A percentile compares a stretch with the other conserved stretches of the same genome.
These are phyloP conservation scores for Parnassius smintheus DNA, from an alignment of 2,888 invertebrate genomes.

Conservation along the genomic window DNA sequence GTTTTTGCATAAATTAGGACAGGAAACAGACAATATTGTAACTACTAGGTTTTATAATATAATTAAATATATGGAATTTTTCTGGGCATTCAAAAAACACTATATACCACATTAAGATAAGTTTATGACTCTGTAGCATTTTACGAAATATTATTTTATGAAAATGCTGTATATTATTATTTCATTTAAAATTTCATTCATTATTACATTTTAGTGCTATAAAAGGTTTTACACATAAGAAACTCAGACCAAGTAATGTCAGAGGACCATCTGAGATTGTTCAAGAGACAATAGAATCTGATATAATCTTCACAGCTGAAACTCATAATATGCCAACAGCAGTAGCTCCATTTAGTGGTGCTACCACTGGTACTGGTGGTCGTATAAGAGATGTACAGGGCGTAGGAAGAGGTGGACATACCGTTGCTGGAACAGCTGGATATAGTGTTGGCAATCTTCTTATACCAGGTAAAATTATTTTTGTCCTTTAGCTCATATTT, in stretches of 20 bases:
- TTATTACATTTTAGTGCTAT: conserved; percentile 86
- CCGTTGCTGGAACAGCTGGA: conserved; percentile 97
- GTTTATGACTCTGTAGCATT: too few relatives aligned
- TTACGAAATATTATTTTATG: too few relatives aligned
- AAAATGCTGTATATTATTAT: too few relatives aligned
- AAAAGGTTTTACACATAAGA: conserved; percentile 87
- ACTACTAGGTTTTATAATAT: too few relatives aligned
- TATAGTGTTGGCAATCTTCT: conserved; percentile 96
- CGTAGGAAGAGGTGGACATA: conserved; percentile 95
- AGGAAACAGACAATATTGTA: too few relatives aligned
- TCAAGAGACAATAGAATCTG: conserved; percentile 83
- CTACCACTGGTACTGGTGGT: conserved; percentile 98
- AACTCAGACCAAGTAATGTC: conserved; percentile 84
- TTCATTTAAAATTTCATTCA: too few relatives aligned
- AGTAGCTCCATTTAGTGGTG: conserved; percentile 98
- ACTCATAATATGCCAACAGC: conserved; percentile 99
- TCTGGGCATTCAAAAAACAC: too few relatives aligned
- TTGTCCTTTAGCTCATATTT: not conserved
- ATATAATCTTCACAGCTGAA: conserved; percentile 98
- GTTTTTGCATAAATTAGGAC: too few relatives aligned
- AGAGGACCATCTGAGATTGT: conserved; percentile 83
- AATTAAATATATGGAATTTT: too few relatives aligned
- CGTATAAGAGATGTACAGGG: conserved; percentile 97
- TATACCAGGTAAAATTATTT: conserved; percentile 85
- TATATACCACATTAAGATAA: too few relatives aligned